Evolutionary conservation across 2,888 invertebrate genomes (phyloP), one percentile per base, ranked within the genome.

Genomic region (Ephialtes manifestator): DNA sequence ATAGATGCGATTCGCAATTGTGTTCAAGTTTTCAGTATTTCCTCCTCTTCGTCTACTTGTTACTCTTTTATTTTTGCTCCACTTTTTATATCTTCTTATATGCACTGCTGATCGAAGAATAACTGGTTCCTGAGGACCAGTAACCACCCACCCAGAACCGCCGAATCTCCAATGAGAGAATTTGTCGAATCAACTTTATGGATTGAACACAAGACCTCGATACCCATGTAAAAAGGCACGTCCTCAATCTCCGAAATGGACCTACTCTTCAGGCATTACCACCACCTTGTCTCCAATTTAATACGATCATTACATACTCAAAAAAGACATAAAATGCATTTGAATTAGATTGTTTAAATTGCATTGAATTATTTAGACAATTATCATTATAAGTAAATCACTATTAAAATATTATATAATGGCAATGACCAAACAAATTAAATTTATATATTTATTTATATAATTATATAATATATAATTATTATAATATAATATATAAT

Each of bases 141-240:
- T 20, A 65, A 65, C 65, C 65, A 65, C 65, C 65, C 65, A 65
- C 65, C 65, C 20, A n/a, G 65, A 43, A 65, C 43, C 65, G 11
- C 13, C 71, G 53, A 53, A 71, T 71, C 39, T 53, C 53, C 55
- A 55, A 53, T 31, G 20, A 55, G 53, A 55, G 35, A 39, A 53
- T 71, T 55, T 55, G 71, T 71, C 53, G 55, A 55, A 71, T 71
- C 55, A 18, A 55, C 71, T 13, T 11, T 39, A n/a, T n/a, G 18
- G n/a, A 71, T 53, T 20, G 39, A 55, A 20, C 71, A 15, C 53
- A 87, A 77, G 88, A 79, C 89, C 90, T 90, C 91, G 90, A 91
- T 92, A 92, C 92, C 90, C 89, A 87, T 87, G 86, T 89, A 90
- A 90, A 90, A 92, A 90, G 90, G 89, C 89, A 90, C 90, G 89